These are phyloP conservation scores for Oceanodroma tethys DNA, from an alignment of 2,113 vertebrate species.

Conservation along the genomic window DNA sequence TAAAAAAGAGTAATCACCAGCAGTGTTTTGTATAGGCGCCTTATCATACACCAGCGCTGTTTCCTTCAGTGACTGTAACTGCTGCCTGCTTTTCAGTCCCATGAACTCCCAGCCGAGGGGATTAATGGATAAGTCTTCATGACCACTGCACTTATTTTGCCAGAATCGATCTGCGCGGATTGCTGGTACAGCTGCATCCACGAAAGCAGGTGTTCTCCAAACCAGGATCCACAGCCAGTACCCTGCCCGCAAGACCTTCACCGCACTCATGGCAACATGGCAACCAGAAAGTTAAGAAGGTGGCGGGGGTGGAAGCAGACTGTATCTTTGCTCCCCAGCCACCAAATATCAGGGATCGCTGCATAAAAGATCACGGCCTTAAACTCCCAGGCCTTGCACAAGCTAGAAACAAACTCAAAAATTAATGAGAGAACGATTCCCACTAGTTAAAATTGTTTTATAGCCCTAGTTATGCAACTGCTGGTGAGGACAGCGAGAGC, in stretches of 20 bases:
- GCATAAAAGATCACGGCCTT: not conserved
- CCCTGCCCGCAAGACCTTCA: not conserved
- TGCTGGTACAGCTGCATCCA: not conserved
- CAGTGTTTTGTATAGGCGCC: not conserved
- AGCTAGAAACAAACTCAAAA: not conserved
- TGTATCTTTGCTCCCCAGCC: not conserved
- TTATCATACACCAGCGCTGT: not conserved
- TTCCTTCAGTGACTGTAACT: not conserved
- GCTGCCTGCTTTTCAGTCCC: not conserved
- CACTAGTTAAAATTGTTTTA: not conserved
- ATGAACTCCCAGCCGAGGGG: not conserved
- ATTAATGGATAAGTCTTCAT: not conserved
- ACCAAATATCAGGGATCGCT: not conserved
- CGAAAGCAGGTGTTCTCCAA: not conserved
- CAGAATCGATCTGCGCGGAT: not conserved
- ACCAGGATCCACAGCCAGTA: not conserved
- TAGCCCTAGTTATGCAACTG: not conserved
- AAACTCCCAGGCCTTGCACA: not conserved
- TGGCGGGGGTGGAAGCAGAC: not conserved
- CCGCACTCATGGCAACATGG: not conserved
- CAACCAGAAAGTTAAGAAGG: not conserved
- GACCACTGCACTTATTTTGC: not conserved
- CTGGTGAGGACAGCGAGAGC: not conserved
- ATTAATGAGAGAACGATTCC: not conserved
- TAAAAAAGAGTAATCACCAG: not conserved